A percentile compares a stretch with the other conserved stretches of the same genome.
These are phyloP conservation scores for Macrocentrus cingulum DNA, from an alignment of 1,140 invertebrate genomes.

Conservation along the genomic window DNA sequence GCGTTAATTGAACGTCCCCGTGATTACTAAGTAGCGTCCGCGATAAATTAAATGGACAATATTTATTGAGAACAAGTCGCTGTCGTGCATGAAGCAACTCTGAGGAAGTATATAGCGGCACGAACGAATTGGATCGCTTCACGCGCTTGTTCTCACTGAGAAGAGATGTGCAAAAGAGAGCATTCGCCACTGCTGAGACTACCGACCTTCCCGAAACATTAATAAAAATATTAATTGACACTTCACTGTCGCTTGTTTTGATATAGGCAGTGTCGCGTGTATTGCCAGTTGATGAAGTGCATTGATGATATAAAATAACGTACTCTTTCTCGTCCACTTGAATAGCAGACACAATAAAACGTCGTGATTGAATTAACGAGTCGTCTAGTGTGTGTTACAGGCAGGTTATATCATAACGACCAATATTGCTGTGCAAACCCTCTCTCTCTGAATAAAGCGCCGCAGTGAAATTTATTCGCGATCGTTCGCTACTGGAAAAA, in stretches of 20 bases:
- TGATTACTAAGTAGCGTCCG: constrained; percentile 43
- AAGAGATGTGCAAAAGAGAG: no score
- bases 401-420: constrained; percentile 24
- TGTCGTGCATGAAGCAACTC: constrained; percentile 14
- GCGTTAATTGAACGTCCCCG: constrained; percentile 45
- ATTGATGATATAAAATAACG: background rate
- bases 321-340: constrained; percentile 12
- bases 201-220: no score
- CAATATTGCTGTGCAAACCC: background rate
- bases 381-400: constrained; percentile 25
- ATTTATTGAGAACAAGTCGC: constrained; percentile 49
- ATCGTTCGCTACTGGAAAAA: constrained; percentile 25
- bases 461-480: constrained; percentile 27
- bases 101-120: constrained; percentile 8
- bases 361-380: constrained; percentile 32
- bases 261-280: no score
- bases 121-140: constrained; percentile 41
- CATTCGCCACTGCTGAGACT: no score
- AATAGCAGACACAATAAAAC: constrained; percentile 30
- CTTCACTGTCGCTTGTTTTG: no score
- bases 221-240: no score
- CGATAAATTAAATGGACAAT: constrained; percentile 53
- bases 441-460: background rate
- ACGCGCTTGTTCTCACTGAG: constrained; percentile 35
- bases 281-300: no score